Base-by-base conservation (phyloP, 1,140 invertebrate species). In the Rhysida immarginata region DNA sequence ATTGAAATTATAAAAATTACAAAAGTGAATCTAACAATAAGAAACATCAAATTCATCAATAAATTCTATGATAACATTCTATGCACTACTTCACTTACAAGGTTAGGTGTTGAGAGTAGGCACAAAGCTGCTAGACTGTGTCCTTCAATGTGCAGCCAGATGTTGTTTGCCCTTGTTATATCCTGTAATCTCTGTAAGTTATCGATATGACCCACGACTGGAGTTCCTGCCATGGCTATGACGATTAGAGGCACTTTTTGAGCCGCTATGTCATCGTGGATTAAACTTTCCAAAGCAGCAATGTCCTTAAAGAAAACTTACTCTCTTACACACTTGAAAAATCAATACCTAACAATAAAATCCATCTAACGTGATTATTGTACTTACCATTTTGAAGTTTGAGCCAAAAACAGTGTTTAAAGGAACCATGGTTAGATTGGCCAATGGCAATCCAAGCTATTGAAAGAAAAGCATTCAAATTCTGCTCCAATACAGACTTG, bases 61-160 rank as follows among this genome's bases (percentile, higher is more conserved):
- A 41, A 41, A 13, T 41, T 41, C 35, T 41, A 41, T n/a, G 35
- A n/a, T n/a, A n/a, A n/a, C n/a, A n/a, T n/a, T n/a, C n/a, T n/a
- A n/a, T n/a, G n/a, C 35, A 48, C 13, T 48, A 48, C 13, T n/a
- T 20, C 52, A 50, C 49, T 49, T 58, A 65, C 64, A 65, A 72
- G 74, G 57, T 70, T 74, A 54, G 77, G 70, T 16, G 68, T 65
- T 44, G 66, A 64, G 20, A 71, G 66, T 25, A 79, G 67, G 29
- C 80, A 78, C 8, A 88, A 71, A 2, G 84, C 76, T 3, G 85
- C 84, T 43, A 89, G 68, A 26, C 80, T 79, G 65, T 89, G 87
- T 23, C 90, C 91, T 58, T 85, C 78, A 1, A 92, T 71, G 73
- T 95, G 90, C 1, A 94, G 71, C 84, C 91, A 93, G 43, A 90